These are phyloP conservation scores for Melanotaenia duboulayi DNA, from an alignment of 2,113 vertebrate species.

Conservation along the genomic window DNA sequence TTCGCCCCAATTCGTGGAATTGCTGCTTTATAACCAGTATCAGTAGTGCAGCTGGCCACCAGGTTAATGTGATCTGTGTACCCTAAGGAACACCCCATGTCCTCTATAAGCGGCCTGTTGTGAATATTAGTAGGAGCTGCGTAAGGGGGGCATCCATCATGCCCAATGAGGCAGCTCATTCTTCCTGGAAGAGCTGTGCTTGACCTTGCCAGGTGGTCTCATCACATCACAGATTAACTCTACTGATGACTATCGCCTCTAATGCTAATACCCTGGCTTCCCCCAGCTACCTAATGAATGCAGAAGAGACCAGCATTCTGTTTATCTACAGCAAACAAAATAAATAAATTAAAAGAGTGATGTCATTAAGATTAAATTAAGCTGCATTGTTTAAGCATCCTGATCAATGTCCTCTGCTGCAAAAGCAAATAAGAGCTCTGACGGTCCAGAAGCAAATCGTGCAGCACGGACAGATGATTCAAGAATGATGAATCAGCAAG, in stretches of 20 bases:
- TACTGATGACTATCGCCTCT: conserved; percentile 53
- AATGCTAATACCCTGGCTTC: conserved; percentile 50
- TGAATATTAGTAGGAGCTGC: conserved; percentile 11
- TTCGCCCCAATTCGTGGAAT: conserved; percentile 3
- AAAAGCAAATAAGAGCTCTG: conserved; percentile 5
- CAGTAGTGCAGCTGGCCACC: neutral
- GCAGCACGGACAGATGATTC: conserved; percentile 57
- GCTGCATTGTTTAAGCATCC: conserved; percentile 26
- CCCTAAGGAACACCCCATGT: conserved; percentile 7
- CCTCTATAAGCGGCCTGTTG: neutral
- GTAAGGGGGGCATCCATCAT: conserved; percentile 40
- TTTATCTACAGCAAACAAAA: conserved; percentile 19
- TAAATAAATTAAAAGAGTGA: neutral
- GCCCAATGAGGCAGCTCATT: conserved; percentile 28
- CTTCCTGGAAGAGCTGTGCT: conserved; percentile 30
- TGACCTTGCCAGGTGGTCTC: conserved; percentile 71
- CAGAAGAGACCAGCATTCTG: conserved; percentile 14
- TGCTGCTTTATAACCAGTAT: neutral
- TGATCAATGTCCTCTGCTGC: conserved; percentile 35
- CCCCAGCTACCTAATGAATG: conserved; percentile 17
- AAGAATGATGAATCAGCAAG: conserved; percentile 60
- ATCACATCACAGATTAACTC: conserved; percentile 68
- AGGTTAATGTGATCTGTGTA: neutral
- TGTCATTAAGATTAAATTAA: conserved; percentile 51
- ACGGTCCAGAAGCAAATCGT: conserved; percentile 22